These are phyloP conservation scores for Microcebus murinus DNA, from an alignment of 2,113 vertebrate species.

Conservation along the genomic window DNA sequence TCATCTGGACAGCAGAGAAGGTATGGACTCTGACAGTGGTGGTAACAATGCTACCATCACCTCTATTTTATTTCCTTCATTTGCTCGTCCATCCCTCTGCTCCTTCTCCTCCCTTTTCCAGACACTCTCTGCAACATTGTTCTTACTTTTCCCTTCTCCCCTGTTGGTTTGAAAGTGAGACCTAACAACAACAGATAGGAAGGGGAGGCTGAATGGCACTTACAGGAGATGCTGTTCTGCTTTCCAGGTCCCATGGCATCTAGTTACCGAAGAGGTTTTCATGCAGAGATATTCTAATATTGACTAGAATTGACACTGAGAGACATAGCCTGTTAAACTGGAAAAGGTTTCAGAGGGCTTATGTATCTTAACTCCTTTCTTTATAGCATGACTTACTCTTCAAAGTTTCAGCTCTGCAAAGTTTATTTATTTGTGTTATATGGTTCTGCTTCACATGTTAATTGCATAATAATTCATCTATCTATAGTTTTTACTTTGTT, in stretches of 20 bases:
- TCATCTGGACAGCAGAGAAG: fast-evolving
- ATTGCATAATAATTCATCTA: neutral
- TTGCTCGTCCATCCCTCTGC: neutral
- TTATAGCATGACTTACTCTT: neutral
- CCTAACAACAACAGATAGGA: fast-evolving
- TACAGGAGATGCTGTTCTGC: neutral
- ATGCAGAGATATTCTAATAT: neutral
- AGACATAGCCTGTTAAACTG: neutral
- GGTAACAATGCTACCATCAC: fast-evolving
- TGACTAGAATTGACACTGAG: neutral
- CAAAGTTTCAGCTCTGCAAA: neutral
- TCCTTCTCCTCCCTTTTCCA: neutral
- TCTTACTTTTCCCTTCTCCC: neutral
- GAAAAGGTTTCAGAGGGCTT: neutral
- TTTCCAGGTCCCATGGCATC: fast-evolving
- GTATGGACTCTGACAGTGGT: fast-evolving
- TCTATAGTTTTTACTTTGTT: neutral
- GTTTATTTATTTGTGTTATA: neutral
- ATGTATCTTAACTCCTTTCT: neutral
- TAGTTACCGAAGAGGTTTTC: neutral
- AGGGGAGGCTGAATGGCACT: fast-evolving
- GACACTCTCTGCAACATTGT: fast-evolving
- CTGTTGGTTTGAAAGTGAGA: fast-evolving
- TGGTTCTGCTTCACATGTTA: neutral
- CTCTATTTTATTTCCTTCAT: neutral